A percentile compares a stretch with the other conserved stretches of the same genome.
phyloP scores from a whole-genome alignment of 2,797 vertebrate species.

The Numenius phaeopus region DNA sequence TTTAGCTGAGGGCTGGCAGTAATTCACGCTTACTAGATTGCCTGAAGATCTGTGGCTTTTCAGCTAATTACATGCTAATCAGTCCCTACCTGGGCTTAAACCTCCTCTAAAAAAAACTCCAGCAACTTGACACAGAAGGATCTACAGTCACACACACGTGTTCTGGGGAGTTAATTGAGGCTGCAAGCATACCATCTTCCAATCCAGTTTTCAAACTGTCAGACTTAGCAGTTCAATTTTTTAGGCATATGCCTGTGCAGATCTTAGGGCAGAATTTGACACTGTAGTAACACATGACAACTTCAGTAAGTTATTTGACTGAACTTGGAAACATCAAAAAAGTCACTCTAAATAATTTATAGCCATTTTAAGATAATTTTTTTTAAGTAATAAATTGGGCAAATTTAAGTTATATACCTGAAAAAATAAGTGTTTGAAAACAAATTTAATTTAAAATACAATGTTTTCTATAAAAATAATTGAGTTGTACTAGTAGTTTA shows the following conservation, averaged over 20 bases:
- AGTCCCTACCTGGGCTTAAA: slow-evolving; percentile 30
- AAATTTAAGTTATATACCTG: slow-evolving; percentile 36
- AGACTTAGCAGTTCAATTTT: neutral
- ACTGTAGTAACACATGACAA: neutral
- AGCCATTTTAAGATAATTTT: neutral
- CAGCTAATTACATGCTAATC: slow-evolving; percentile 10
- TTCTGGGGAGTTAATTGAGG: neutral
- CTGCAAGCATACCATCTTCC: neutral
- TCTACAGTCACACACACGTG: neutral
- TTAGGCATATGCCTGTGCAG: slow-evolving; percentile 5
- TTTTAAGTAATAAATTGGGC: neutral
- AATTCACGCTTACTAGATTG: neutral
- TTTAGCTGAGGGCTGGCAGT: neutral
- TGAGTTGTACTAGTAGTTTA: neutral
- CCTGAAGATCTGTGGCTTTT: slow-evolving; percentile 6
- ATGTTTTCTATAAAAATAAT: slow-evolving; percentile 22
- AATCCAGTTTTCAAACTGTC: slow-evolving; percentile 1
- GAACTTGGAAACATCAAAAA: neutral
- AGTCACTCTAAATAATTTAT: neutral
- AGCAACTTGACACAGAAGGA: neutral
- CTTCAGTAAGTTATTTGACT: slow-evolving; percentile 11
- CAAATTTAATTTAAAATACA: neutral
- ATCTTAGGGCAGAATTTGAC: slow-evolving; percentile 34
- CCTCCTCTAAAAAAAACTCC: neutral
- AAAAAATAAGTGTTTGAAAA: slow-evolving; percentile 42